phyloP scores from a whole-genome alignment of 2,888 invertebrate genomes.

The Corbicula japonica region DNA sequence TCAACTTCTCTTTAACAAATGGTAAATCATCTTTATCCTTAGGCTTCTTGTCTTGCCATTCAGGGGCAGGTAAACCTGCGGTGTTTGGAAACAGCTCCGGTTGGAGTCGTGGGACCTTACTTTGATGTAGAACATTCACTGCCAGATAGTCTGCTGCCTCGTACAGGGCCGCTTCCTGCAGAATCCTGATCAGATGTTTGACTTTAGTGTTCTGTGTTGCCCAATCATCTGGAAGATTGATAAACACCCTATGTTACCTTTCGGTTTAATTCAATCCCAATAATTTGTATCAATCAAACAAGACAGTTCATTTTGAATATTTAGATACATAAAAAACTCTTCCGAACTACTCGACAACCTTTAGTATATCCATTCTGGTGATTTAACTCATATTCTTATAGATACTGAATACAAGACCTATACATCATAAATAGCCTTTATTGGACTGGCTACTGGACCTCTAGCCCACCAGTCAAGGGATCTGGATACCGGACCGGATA shows the following conservation, averaged over 20 bases:
- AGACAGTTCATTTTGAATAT: too few species aligned
- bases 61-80: conserved; percentile 18
- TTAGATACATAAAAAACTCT: too few species aligned
- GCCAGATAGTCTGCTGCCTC: conserved; percentile 75
- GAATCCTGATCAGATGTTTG: conserved; percentile 68
- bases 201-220: conserved; percentile 76
- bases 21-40: conserved; percentile 5
- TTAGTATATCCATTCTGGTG: too few species aligned
- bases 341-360: too few species aligned
- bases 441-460: too few species aligned
- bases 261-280: not conserved
- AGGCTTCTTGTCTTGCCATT: conserved; percentile 25
- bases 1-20: not conserved
- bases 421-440: too few species aligned
- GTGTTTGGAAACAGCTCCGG: not conserved
- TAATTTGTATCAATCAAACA: not conserved
- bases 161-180: conserved; percentile 66
- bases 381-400: too few species aligned
- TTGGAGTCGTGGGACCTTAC: conserved; percentile 18
- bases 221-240: conserved; percentile 73
- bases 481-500: too few species aligned
- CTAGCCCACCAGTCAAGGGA: too few species aligned
- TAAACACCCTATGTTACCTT: not conserved
- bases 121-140: conserved; percentile 69
- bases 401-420: too few species aligned